Evolutionary conservation across 2,888 invertebrate species (phyloP).

Genomic region (Drosophila eohydei): DNA sequence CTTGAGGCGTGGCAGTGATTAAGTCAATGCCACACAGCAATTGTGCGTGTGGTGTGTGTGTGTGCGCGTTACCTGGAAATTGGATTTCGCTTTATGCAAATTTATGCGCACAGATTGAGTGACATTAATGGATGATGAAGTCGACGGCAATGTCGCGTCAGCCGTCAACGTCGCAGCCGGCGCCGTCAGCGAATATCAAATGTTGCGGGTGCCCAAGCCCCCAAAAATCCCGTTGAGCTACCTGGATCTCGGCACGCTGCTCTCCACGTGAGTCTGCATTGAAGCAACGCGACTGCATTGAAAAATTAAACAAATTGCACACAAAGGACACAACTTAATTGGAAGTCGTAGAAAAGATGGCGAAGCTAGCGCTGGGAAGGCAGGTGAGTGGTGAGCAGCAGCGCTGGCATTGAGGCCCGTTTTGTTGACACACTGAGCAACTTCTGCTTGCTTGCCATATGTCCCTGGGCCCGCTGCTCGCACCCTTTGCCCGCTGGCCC

Average conservation of each 20-base stretch:
- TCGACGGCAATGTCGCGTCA: slow-evolving; percentile 39
- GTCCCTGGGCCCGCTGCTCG: background rate
- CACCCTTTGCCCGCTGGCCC: slow-evolving; percentile 5
- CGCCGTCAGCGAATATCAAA: slow-evolving; percentile 14
- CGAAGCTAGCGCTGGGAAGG: background rate
- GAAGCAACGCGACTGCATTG: slow-evolving; percentile 27
- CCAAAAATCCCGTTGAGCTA: background rate
- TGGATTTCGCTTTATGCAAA: slow-evolving; percentile 79
- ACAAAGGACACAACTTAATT: slow-evolving; percentile 52
- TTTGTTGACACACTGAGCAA: slow-evolving; percentile 44
- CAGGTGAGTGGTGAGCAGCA: too few species aligned
- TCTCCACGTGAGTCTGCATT: slow-evolving; percentile 1
- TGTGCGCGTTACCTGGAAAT: slow-evolving; percentile 54
- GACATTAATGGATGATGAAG: slow-evolving; percentile 79
- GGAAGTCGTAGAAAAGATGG: background rate
- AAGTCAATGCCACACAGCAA: slow-evolving; percentile 44
- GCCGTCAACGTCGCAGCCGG: slow-evolving; percentile 23
- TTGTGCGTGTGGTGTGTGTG: slow-evolving; percentile 18
- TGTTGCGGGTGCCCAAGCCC: background rate
- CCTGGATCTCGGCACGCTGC: background rate
- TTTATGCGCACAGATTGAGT: slow-evolving; percentile 78
- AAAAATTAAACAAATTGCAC: slow-evolving; percentile 52
- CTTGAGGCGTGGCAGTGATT: slow-evolving; percentile 50
- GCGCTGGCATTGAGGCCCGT: slow-evolving; percentile 35
- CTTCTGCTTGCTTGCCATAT: slow-evolving; percentile 21